Percentiles rank a stretch among this genome's conserved stretches.
Conservation (phyloP, 1,140 invertebrate species). For the Philaenus spumarius region DNA sequence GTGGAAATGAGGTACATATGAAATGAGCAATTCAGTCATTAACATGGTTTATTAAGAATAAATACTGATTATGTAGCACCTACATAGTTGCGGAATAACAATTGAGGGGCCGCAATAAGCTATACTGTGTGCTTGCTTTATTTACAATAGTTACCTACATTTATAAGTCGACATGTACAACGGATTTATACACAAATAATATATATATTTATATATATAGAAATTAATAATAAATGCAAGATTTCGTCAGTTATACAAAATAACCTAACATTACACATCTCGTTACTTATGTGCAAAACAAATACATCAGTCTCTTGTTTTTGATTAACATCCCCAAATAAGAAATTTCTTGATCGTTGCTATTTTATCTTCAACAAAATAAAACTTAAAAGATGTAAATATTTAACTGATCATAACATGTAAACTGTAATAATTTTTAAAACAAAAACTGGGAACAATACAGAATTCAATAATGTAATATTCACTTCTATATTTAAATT, state of each 20-base stretch:
- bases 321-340: slow-evolving; percentile 9
- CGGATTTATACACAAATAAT: slow-evolving; percentile 13
- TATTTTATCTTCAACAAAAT: too few relatives aligned
- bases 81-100: slow-evolving; percentile 9
- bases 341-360: not conserved
- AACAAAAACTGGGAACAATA: too few relatives aligned
- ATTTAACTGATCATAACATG: too few relatives aligned
- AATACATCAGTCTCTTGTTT: slow-evolving; percentile 8
- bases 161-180: slow-evolving; percentile 5
- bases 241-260: not conserved
- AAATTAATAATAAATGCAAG: slow-evolving; percentile 8
- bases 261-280: too few relatives aligned
- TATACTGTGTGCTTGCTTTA: slow-evolving; percentile 1
- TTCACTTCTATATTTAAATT: too few relatives aligned
- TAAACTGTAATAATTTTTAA: too few relatives aligned
- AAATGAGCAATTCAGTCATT: not conserved
- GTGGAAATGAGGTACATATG: too few relatives aligned
- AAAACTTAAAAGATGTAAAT: too few relatives aligned
- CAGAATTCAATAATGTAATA: too few relatives aligned
- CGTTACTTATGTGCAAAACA: too few relatives aligned
- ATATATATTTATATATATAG: not conserved
- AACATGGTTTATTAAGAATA: slow-evolving; percentile 18
- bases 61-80: slow-evolving; percentile 15
- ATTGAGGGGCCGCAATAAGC: slow-evolving; percentile 12
- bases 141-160: not conserved